These are phyloP conservation scores for Tonatia bakeri DNA, from an alignment of 2,113 vertebrate genomes.

Conservation along the genomic window DNA sequence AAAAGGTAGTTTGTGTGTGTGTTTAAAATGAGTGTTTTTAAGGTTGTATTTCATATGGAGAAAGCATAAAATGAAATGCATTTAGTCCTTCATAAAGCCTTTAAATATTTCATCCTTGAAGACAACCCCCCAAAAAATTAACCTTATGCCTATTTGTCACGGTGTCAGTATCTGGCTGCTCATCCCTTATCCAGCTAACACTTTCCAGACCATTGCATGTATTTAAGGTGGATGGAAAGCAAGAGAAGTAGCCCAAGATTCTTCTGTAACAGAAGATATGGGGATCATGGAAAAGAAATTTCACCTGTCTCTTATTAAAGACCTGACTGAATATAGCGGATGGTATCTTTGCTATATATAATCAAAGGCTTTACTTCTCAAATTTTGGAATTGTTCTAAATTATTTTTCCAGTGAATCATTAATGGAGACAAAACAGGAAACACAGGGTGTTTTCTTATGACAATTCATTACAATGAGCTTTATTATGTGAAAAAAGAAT, in stretches of 20 bases:
- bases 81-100: not conserved
- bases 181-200: not conserved
- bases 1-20: not conserved
- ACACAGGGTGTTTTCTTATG: not conserved
- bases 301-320: not conserved
- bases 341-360: not conserved
- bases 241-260: not conserved
- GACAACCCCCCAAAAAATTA: not conserved
- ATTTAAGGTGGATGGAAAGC: not conserved
- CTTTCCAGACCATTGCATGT: not conserved
- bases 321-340: not conserved
- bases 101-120: not conserved
- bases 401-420: not conserved
- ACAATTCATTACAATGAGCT: not conserved
- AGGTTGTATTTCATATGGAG: not conserved
- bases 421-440: not conserved
- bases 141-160: not conserved
- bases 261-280: not conserved
- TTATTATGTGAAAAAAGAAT: not conserved
- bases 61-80: not conserved
- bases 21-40: not conserved
- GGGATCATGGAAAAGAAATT: not conserved
- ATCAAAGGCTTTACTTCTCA: not conserved
- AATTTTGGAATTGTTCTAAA: not conserved
- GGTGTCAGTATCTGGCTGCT: not conserved